phyloP scores from a whole-genome alignment of 2,888 invertebrate species.

The Melangyna quadrimaculata region DNA sequence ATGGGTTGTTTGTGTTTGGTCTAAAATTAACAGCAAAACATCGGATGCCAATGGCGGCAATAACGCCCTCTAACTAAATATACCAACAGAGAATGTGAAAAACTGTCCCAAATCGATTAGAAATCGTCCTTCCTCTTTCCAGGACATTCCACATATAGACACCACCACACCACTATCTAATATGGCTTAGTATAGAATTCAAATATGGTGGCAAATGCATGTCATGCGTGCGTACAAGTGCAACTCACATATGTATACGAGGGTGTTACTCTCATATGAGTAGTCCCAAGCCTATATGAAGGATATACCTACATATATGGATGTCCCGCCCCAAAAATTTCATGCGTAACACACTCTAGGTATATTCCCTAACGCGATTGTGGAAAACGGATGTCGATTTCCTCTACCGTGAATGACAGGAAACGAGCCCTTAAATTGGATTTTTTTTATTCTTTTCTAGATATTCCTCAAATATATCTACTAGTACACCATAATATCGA shows the following conservation, averaged over 20 bases:
- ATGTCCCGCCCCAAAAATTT: constrained; percentile 60
- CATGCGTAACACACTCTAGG: constrained; percentile 43
- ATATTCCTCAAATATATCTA: not conserved
- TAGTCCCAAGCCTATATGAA: not conserved
- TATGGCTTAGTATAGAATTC: constrained; percentile 10
- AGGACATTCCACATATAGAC: constrained; percentile 29
- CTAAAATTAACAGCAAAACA: constrained; percentile 30
- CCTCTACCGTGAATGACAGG: constrained; percentile 54
- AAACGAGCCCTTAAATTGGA: constrained; percentile 50
- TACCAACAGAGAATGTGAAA: constrained; percentile 19
- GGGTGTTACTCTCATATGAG: constrained; percentile 33
- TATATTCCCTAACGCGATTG: not conserved
- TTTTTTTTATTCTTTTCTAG: constrained; percentile 2
- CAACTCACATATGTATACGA: constrained; percentile 41
- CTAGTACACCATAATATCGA: constrained; percentile 47
- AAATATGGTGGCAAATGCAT: constrained; percentile 39
- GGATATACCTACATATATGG: not conserved
- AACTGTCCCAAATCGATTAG: constrained; percentile 64
- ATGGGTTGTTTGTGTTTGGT: constrained; percentile 37
- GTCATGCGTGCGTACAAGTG: constrained; percentile 65
- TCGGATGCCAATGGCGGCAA: constrained; percentile 51
- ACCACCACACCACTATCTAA: not conserved
- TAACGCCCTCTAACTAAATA: constrained; percentile 43
- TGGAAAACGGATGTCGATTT: constrained; percentile 67
- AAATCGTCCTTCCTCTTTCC: constrained; percentile 49